phyloP scores from a whole-genome alignment of 1,140 invertebrate species.

The Heliconius nattereri region DNA sequence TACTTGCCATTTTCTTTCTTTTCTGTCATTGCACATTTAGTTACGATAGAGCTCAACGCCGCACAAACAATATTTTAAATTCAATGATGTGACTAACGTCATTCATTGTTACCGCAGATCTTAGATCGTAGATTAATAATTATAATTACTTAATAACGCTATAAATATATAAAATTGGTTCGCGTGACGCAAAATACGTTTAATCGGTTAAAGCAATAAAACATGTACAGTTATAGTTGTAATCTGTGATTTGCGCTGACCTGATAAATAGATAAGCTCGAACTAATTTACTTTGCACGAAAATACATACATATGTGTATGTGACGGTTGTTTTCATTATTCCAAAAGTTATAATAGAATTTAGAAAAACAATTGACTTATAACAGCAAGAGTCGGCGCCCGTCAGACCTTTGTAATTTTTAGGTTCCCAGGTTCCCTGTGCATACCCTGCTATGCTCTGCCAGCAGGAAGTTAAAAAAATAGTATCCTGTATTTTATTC shows the following conservation, averaged over 20 bases:
- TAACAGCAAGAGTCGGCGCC: too few relatives aligned
- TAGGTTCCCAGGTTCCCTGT: too few relatives aligned
- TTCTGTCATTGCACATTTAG: too few relatives aligned
- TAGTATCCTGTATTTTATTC: too few relatives aligned
- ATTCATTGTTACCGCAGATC: background rate
- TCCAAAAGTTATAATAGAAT: too few relatives aligned
- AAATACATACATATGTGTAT: background rate
- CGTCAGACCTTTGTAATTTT: too few relatives aligned
- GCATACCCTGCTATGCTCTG: too few relatives aligned
- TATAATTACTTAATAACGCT: background rate
- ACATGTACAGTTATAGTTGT: conserved; percentile 23
- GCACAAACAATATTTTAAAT: background rate
- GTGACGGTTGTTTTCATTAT: background rate
- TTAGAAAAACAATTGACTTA: too few relatives aligned
- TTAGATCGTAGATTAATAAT: too few relatives aligned
- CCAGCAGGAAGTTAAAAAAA: too few relatives aligned
- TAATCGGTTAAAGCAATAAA: conserved; percentile 26
- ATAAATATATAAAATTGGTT: background rate
- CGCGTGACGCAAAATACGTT: background rate
- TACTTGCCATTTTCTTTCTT: too few relatives aligned
- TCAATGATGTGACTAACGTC: background rate
- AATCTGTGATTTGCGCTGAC: conserved; percentile 20
- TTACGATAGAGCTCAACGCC: too few relatives aligned
- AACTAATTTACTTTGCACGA: conserved; percentile 1
- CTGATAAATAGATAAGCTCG: conserved; percentile 29